phyloP scores from a whole-genome alignment of 1,140 invertebrate genomes.

The Ridgeia piscesae region DNA sequence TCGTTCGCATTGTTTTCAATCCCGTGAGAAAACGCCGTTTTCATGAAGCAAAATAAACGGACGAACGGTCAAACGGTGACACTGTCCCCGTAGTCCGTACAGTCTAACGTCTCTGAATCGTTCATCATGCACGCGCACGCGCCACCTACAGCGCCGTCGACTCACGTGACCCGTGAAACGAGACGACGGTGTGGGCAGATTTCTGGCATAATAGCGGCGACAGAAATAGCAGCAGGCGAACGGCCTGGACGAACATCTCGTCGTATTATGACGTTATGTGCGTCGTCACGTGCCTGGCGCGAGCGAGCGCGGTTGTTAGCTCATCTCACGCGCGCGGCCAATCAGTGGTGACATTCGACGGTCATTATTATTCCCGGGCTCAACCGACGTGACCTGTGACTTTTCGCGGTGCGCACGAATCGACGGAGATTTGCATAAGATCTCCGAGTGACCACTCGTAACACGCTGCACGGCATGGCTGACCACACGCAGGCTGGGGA shows the following conservation, averaged over 20 bases:
- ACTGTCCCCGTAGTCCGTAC: too few species aligned
- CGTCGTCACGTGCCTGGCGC: not conserved
- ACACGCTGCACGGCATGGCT: too few species aligned
- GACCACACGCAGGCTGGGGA: too few species aligned
- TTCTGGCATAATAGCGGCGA: not conserved
- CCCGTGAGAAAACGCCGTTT: too few species aligned
- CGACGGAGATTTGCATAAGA: too few species aligned
- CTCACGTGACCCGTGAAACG: not conserved
- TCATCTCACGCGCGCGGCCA: not conserved
- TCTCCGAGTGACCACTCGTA: too few species aligned
- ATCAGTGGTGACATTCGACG: not conserved
- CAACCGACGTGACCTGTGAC: not conserved
- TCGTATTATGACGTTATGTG: not conserved
- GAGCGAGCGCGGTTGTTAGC: not conserved
- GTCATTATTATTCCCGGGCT: not conserved
- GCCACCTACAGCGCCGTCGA: not conserved
- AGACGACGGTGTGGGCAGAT: not conserved
- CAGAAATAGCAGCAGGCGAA: not conserved
- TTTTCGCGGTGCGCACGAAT: not conserved
- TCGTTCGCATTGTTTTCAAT: too few species aligned
- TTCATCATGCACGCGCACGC: not conserved
- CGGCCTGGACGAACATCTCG: not conserved
- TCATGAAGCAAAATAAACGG: too few species aligned
- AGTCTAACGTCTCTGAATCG: not conserved
- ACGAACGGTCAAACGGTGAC: not conserved